Evolutionary conservation across 2,797 vertebrate species (phyloP).

Genomic region (Acropternis orthonyx): DNA sequence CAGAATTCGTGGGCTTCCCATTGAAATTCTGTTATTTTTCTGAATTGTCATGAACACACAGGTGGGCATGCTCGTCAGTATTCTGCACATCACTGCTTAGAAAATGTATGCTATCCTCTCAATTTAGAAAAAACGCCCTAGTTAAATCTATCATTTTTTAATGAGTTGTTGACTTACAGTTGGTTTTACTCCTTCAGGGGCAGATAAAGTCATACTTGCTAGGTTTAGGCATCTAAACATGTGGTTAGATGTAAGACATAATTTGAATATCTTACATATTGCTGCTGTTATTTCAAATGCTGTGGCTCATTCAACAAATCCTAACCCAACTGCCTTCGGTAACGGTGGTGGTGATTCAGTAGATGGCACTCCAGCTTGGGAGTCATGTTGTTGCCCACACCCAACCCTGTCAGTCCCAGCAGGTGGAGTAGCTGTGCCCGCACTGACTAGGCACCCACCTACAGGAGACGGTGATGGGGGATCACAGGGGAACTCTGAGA

Average conservation of each 20-base stretch:
- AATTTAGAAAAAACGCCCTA: neutral
- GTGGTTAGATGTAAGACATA: neutral
- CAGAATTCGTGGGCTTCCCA: neutral
- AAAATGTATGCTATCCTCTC: neutral
- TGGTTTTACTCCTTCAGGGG: neutral
- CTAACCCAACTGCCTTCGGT: neutral
- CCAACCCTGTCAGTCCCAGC: neutral
- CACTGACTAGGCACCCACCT: neutral
- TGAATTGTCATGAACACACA: neutral
- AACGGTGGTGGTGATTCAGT: neutral
- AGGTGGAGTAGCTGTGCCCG: neutral
- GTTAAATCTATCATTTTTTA: neutral
- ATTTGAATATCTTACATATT: neutral
- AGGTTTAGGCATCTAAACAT: neutral
- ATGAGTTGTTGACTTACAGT: neutral
- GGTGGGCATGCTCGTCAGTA: neutral
- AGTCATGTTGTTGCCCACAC: fast-evolving
- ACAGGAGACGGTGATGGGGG: fast-evolving
- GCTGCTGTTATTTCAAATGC: neutral
- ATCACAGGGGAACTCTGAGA: neutral
- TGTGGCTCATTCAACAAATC: neutral
- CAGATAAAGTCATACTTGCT: neutral
- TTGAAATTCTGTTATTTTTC: neutral
- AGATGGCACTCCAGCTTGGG: slow-evolving; percentile 10
- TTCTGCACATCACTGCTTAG: neutral